Evolutionary conservation across 2,113 vertebrate species (phyloP).

Genomic region (Polypterus senegalus): DNA sequence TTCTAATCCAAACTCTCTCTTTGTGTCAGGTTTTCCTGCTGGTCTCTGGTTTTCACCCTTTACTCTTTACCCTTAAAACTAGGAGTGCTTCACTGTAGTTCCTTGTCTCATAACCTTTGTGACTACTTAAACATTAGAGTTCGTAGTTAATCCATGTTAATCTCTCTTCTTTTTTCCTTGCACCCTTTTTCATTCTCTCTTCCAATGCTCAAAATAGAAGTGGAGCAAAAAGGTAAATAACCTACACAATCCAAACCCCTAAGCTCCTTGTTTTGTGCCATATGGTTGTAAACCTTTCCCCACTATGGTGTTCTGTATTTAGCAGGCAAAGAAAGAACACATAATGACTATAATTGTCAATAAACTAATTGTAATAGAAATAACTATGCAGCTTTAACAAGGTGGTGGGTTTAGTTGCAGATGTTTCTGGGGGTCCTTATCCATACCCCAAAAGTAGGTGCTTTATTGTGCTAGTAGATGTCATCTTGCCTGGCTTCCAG

Average conservation of each 20-base stretch:
- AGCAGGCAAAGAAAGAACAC: conserved; percentile 49
- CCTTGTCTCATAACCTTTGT: conserved; percentile 80
- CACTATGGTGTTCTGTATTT: conserved; percentile 68
- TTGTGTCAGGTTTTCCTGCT: conserved; percentile 63
- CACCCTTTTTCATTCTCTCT: conserved; percentile 93
- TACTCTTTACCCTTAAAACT: conserved; percentile 67
- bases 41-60: conserved; percentile 24
- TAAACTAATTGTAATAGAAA: conserved; percentile 37
- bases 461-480: conserved; percentile 68
- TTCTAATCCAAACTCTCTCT: conserved; percentile 45
- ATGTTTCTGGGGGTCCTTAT: conserved; percentile 57
- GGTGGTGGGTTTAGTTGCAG: conserved; percentile 69
- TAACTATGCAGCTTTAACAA: conserved; percentile 65
- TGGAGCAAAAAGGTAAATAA: conserved; percentile 99
- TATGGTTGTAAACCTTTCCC: conserved; percentile 83
- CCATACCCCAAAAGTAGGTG: conserved; percentile 56
- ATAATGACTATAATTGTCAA: conserved; percentile 36
- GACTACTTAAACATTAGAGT: conserved; percentile 75
- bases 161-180: conserved; percentile 92
- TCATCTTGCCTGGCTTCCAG: conserved; percentile 87
- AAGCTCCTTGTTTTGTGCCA: conserved; percentile 96
- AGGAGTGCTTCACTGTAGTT: conserved; percentile 64
- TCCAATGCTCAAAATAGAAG: conserved; percentile 99
- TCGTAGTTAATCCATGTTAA: conserved; percentile 98
- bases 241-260: conserved; percentile 79